Evolutionary conservation across 2,888 invertebrate species (phyloP).

Genomic region (Thymelicus lineola): DNA sequence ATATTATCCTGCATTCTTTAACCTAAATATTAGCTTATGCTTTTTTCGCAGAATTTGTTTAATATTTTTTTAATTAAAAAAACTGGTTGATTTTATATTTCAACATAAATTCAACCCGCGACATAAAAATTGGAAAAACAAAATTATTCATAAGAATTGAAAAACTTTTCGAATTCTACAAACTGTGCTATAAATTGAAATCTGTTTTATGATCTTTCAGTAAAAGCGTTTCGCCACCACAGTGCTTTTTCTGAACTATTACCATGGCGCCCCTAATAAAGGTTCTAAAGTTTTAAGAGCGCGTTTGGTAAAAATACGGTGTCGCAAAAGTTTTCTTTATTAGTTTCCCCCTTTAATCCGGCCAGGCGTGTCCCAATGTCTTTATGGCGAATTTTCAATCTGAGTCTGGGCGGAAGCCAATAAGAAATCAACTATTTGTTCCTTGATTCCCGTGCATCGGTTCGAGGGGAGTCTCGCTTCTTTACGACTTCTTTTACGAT

Average conservation of each 20-base stretch:
- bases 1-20: slow-evolving; percentile 69
- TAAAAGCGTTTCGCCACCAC: slow-evolving; percentile 61
- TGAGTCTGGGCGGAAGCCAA: slow-evolving; percentile 82
- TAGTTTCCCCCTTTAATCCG: slow-evolving; percentile 84
- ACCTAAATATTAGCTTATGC: slow-evolving; percentile 47
- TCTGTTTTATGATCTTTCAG: slow-evolving; percentile 60
- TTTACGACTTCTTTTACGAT: slow-evolving; percentile 85
- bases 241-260: slow-evolving; percentile 68
- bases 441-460: slow-evolving; percentile 81
- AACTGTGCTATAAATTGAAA: slow-evolving; percentile 58
- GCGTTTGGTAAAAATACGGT: slow-evolving; percentile 83
- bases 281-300: slow-evolving; percentile 75
- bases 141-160: slow-evolving; percentile 50
- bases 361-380: slow-evolving; percentile 83
- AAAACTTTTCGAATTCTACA: slow-evolving; percentile 64
- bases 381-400: slow-evolving; percentile 85
- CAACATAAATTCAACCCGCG: neutral
- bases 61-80: neutral
- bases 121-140: neutral
- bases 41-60: slow-evolving; percentile 26
- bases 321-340: slow-evolving; percentile 85
- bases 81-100: neutral
- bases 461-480: slow-evolving; percentile 78
- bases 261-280: slow-evolving; percentile 76
- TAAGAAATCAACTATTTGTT: slow-evolving; percentile 85